Conservation (phyloP, 1,140 invertebrate genomes). For the Onthophagus taurus region DNA sequence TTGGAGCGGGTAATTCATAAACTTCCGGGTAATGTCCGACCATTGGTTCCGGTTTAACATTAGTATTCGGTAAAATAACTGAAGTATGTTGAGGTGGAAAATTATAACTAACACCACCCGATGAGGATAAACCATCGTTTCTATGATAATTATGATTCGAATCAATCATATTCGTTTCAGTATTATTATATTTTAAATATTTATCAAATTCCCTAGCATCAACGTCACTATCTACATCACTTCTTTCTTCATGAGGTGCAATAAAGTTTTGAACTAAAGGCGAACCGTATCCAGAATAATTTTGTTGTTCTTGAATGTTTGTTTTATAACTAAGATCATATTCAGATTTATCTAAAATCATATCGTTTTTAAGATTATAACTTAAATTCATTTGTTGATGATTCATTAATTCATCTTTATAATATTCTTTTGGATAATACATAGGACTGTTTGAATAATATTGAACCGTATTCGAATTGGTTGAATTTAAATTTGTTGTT, state of each 20-base stretch:
- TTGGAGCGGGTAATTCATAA: slow-evolving; percentile 22
- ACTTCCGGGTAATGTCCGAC: slow-evolving; percentile 27
- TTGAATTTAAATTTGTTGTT: slow-evolving; percentile 28
- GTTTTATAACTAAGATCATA: slow-evolving; percentile 23
- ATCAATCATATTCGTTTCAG: slow-evolving; percentile 42
- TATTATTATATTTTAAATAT: slow-evolving; percentile 50
- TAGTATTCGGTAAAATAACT: slow-evolving; percentile 38
- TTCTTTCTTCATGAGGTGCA: slow-evolving; percentile 33
- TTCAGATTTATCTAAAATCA: slow-evolving; percentile 22
- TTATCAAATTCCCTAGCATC: slow-evolving; percentile 55
- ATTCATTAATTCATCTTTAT: slow-evolving; percentile 14
- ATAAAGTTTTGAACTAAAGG: slow-evolving; percentile 41
- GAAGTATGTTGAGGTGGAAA: slow-evolving; percentile 36
- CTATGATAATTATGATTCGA: slow-evolving; percentile 46
- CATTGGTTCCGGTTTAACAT: slow-evolving; percentile 33
- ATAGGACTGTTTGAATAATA: slow-evolving; percentile 24
- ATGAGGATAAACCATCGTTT: slow-evolving; percentile 27
- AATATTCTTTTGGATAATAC: slow-evolving; percentile 30
- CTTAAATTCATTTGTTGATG: slow-evolving; percentile 18
- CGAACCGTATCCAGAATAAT: slow-evolving; percentile 24
- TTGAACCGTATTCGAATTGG: slow-evolving; percentile 23
- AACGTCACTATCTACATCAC: slow-evolving; percentile 41
- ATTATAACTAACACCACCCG: slow-evolving; percentile 33
- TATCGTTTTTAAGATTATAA: slow-evolving; percentile 19
- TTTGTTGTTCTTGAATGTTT: slow-evolving; percentile 15